Base-by-base conservation (phyloP, 2,797 vertebrate species). In the Meda fulgida region DNA sequence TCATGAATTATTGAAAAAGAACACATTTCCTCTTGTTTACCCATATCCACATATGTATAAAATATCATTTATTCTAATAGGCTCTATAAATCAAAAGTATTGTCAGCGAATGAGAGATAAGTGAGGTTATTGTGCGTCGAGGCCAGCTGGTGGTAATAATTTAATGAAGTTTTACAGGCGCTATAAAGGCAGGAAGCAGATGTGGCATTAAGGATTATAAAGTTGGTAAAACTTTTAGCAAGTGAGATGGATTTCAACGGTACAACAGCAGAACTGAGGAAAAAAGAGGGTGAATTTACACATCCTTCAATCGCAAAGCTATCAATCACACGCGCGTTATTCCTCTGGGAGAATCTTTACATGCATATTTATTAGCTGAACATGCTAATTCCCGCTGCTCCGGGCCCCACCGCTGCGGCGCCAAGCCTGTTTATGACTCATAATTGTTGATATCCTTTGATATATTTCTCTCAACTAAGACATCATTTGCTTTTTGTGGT, bases 351-450 rank as follows among this genome's bases (percentile, higher is more conserved):
- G 95, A 96, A 97, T 97, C 97, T 98, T 97, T 98, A 98, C 97
- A 99, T 99, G 98, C 98, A 99, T 99, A 99, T 99, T 98, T 98
- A 99, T 99, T 97, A 99, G 97, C 96, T 96, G 97, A 96, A 97
- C 97, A 98, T 98, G 97, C 97, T 98, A 99, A 98, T 98, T 98
- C 97, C 97, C 95, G 96, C 97, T 95, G 97, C 97, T 97, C 97
- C 97, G 97, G 97, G 95, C 97, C 97, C 97, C 96, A 94, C 93
- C 97, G 97, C 96, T 96, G 96, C 96, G 96, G 97, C 97, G 96
- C 95, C 92, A 97, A 97, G 97, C 97, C 97, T 98, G 97, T 98
- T 99, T 99, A 99, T 98, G 98, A 98, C 97, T 98, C 97, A 97
- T 99, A 98, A 99, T 99, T 98, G 97, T 98, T 98, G 97, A 98